These are phyloP conservation scores for Brachionus rotundiformis DNA, from an alignment of 1,140 invertebrate genomes.

Conservation along the genomic window DNA sequence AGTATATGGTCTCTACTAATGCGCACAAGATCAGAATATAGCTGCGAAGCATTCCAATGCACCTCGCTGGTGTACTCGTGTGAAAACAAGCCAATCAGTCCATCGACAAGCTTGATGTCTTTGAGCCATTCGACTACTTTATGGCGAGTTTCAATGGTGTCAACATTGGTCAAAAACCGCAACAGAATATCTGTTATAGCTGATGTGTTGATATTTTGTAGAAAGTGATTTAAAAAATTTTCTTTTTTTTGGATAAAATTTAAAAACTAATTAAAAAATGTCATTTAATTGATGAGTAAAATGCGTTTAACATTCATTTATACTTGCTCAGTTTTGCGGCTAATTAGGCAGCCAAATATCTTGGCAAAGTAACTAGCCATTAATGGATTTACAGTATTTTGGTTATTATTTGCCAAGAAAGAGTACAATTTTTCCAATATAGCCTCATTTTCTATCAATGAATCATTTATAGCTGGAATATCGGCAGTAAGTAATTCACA, in stretches of 20 bases:
- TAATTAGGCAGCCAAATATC: constrained; percentile 81
- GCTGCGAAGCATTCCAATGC: constrained; percentile 77
- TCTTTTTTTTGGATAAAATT: constrained; percentile 83
- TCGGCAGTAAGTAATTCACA: constrained; percentile 89
- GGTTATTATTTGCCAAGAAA: constrained; percentile 74
- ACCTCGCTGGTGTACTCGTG: constrained; percentile 60
- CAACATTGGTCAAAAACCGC: constrained; percentile 81
- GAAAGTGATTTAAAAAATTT: constrained; percentile 79
- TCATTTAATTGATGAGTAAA: background rate
- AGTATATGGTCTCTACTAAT: constrained; percentile 69
- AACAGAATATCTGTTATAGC: constrained; percentile 90
- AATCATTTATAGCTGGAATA: constrained; percentile 80
- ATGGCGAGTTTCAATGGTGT: constrained; percentile 74
- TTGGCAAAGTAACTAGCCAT: constrained; percentile 93
- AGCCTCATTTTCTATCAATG: constrained; percentile 74
- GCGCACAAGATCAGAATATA: constrained; percentile 78
- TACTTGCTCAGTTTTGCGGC: constrained; percentile 76
- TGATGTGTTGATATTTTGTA: constrained; percentile 86
- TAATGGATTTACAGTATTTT: constrained; percentile 84
- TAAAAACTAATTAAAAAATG: constrained; percentile 71
- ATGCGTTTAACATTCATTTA: constrained; percentile 54
- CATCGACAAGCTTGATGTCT: background rate
- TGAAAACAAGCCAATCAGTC: background rate
- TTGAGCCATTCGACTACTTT: constrained; percentile 72
- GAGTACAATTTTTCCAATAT: constrained; percentile 79